Evolutionary conservation across 2,797 vertebrate genomes (phyloP).

Genomic region (Galaxias olidus): DNA sequence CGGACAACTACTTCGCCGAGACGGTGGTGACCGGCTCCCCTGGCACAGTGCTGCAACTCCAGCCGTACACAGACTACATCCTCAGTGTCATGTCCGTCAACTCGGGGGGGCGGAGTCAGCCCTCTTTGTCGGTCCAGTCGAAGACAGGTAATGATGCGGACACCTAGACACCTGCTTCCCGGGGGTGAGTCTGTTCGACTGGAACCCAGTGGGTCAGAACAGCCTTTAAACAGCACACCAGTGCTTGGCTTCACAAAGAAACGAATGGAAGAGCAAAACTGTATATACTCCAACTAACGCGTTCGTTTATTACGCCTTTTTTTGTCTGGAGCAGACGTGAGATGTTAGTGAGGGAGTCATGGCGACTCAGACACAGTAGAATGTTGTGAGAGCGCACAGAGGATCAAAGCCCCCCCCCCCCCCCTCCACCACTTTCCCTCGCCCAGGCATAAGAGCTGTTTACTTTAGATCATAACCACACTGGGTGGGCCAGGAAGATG

Average conservation of each 20-base stretch:
- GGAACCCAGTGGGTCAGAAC: no score
- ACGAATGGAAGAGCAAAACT: no score
- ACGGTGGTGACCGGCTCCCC: constrained; percentile 75
- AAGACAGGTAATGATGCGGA: constrained; percentile 79
- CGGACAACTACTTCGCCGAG: constrained; percentile 78
- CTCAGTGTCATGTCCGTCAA: constrained; percentile 86
- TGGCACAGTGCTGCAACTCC: constrained; percentile 78
- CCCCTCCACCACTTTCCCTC: constrained; percentile 24
- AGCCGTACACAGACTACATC: constrained; percentile 81
- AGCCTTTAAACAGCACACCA: no score
- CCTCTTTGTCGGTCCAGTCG: constrained; percentile 73
- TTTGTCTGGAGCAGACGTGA: no score
- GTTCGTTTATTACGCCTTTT: no score
- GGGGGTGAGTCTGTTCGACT: no score
- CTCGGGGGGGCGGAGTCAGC: constrained; percentile 82
- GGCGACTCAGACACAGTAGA: no score
- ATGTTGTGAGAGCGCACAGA: no score
- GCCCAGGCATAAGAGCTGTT: constrained; percentile 33
- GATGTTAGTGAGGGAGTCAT: no score
- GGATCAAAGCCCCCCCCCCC: background rate
- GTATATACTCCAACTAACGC: no score
- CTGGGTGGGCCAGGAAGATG: constrained; percentile 32
- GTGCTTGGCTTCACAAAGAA: no score
- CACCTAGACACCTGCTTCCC: background rate
- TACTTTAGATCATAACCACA: constrained; percentile 36